Evolutionary conservation across 2,113 vertebrate species (phyloP).

Genomic region (Xiphorhynchus elegans): DNA sequence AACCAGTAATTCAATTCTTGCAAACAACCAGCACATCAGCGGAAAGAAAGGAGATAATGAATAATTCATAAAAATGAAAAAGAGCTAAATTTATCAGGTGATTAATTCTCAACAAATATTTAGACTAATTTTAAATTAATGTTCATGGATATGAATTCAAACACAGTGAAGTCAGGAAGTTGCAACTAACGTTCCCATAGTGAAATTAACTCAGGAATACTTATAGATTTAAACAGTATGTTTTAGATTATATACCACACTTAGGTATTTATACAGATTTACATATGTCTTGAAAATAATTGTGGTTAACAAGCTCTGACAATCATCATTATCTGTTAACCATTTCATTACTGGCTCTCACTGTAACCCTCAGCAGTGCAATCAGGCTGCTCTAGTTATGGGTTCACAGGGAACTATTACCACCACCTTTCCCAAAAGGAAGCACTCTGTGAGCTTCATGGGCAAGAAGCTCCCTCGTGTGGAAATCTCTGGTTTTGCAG

Average conservation of each 20-base stretch:
- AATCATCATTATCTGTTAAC: constrained; percentile 67
- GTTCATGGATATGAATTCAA: constrained; percentile 65
- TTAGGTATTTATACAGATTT: constrained; percentile 64
- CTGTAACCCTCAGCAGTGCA: background rate
- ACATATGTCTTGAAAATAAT: constrained; percentile 65
- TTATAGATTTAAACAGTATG: constrained; percentile 59
- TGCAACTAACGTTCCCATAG: constrained; percentile 45
- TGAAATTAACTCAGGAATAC: constrained; percentile 60
- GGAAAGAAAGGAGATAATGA: constrained; percentile 60
- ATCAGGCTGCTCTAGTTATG: background rate
- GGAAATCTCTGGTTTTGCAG: constrained; percentile 5
- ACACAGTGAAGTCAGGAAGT: constrained; percentile 63
- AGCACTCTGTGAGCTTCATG: background rate
- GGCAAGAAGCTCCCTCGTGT: constrained; percentile 53
- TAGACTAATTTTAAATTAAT: constrained; percentile 72
- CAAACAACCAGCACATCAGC: constrained; percentile 45
- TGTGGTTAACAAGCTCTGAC: constrained; percentile 64
- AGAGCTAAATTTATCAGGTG: constrained; percentile 70
- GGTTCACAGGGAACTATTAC: fast-evolving
- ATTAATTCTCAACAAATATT: constrained; percentile 69
- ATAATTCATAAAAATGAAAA: constrained; percentile 71
- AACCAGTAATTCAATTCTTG: constrained; percentile 38
- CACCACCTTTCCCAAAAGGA: background rate
- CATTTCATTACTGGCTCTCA: background rate
- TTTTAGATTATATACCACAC: constrained; percentile 57